Percentiles rank a stretch among this genome's conserved stretches.
Evolutionary conservation across 2,797 vertebrate species (phyloP).

Genomic region (Momotus momota): DNA sequence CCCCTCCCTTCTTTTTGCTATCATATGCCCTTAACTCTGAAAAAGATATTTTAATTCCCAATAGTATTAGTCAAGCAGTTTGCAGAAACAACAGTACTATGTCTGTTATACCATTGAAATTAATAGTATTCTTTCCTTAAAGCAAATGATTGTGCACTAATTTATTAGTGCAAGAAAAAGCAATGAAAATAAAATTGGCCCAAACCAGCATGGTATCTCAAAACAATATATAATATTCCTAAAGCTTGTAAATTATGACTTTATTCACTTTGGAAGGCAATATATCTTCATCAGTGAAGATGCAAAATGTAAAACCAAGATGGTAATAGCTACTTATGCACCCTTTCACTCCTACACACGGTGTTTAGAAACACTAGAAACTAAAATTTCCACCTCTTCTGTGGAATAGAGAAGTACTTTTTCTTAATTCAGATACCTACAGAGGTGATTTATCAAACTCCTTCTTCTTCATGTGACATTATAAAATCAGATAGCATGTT

Average conservation of each 20-base stretch:
- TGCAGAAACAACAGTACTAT: neutral
- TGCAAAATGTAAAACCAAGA: constrained; percentile 69
- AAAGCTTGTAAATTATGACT: constrained; percentile 61
- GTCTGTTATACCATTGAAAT: neutral
- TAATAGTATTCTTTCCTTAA: neutral
- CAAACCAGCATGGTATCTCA: neutral
- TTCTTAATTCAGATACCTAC: constrained; percentile 69
- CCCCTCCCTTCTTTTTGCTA: neutral
- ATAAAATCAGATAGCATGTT: constrained; percentile 53
- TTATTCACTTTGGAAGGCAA: constrained; percentile 53
- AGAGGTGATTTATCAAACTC: constrained; percentile 71
- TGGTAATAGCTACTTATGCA: constrained; percentile 59
- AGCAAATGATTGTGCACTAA: constrained; percentile 1
- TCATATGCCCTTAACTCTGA: neutral
- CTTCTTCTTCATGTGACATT: constrained; percentile 50
- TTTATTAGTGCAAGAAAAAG: neutral
- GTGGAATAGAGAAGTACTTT: constrained; percentile 56
- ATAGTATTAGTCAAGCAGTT: neutral
- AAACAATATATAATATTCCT: constrained; percentile 7
- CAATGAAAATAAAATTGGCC: neutral
- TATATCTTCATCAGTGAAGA: constrained; percentile 55
- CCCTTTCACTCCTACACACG: constrained; percentile 39
- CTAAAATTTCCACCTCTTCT: constrained; percentile 53
- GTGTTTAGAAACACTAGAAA: constrained; percentile 66
- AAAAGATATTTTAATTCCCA: neutral